These are phyloP conservation scores for Nematopogon swammerdamellus DNA, from an alignment of 2,888 invertebrate species.

Conservation along the genomic window DNA sequence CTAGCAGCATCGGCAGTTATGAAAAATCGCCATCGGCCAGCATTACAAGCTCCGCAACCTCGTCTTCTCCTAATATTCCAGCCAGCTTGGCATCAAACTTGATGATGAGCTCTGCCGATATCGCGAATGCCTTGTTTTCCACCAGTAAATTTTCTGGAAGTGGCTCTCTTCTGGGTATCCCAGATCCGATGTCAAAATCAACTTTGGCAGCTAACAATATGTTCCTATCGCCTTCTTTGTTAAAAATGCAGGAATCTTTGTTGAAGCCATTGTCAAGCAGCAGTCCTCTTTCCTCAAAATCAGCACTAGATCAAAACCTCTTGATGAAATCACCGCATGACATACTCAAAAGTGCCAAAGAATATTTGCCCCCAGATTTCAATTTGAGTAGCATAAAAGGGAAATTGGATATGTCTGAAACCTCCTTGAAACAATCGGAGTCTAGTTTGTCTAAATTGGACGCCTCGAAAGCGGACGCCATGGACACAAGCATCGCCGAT, in stretches of 20 bases:
- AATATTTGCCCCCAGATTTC: constrained; percentile 52
- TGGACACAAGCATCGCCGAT: constrained; percentile 36
- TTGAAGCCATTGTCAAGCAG: constrained; percentile 59
- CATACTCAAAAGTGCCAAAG: constrained; percentile 37
- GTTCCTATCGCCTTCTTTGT: constrained; percentile 70
- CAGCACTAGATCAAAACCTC: constrained; percentile 36
- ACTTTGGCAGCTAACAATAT: constrained; percentile 75
- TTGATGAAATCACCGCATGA: constrained; percentile 47
- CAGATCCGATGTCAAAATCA: constrained; percentile 74
- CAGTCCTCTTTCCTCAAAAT: constrained; percentile 50
- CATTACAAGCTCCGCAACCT: constrained; percentile 44
- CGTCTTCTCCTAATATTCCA: constrained; percentile 43
- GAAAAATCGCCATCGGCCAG: constrained; percentile 41
- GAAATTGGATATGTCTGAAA: constrained; percentile 44
- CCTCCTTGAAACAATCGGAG: constrained; percentile 39
- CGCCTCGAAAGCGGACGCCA: constrained; percentile 26
- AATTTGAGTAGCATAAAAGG: constrained; percentile 43
- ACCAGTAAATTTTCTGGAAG: constrained; percentile 63
- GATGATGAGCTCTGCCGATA: constrained; percentile 61
- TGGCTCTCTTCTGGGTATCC: constrained; percentile 60
- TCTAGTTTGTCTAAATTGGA: constrained; percentile 50
- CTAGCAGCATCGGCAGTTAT: constrained; percentile 35
- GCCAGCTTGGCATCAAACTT: constrained; percentile 58
- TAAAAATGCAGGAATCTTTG: constrained; percentile 67
- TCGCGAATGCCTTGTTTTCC: constrained; percentile 65